These are phyloP conservation scores for Megaceryle torquata DNA, from an alignment of 2,113 vertebrate genomes.

Conservation along the genomic window DNA sequence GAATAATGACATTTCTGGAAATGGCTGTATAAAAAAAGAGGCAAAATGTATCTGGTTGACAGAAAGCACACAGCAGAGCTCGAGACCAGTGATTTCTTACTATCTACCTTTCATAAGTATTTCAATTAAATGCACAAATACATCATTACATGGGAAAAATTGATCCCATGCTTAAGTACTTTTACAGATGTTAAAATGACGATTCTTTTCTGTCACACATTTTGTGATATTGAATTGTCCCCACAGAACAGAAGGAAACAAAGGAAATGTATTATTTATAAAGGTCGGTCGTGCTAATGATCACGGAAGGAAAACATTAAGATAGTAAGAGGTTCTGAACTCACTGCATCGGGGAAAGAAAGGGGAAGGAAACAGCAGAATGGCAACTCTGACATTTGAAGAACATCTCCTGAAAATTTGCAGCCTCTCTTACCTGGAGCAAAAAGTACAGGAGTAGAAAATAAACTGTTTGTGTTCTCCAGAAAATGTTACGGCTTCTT, in stretches of 20 bases:
- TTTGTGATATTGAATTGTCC: not conserved
- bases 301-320: slow-evolving; percentile 34
- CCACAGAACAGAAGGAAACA: not conserved
- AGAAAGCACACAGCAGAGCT: slow-evolving; percentile 31
- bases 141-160: not conserved
- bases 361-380: not conserved
- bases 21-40: slow-evolving; percentile 44
- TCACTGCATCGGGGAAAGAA: not conserved
- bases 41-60: slow-evolving; percentile 54
- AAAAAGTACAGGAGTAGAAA: not conserved
- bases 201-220: not conserved
- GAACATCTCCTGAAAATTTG: not conserved
- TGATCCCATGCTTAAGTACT: not conserved
- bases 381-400: not conserved
- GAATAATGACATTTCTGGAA: slow-evolving; percentile 54
- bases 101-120: slow-evolving; percentile 26
- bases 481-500: not conserved
- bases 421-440: not conserved
- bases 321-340: slow-evolving; percentile 1
- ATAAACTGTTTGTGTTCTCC: not conserved
- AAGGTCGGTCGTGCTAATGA: not conserved
- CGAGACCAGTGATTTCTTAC: slow-evolving; percentile 52
- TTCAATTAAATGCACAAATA: not conserved
- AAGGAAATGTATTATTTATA: slow-evolving; percentile 46
- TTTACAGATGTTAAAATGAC: not conserved